A percentile compares a stretch with the other conserved stretches of the same genome.
phyloP scores from a whole-genome alignment of 2,113 vertebrate species.

The Caracal caracal region DNA sequence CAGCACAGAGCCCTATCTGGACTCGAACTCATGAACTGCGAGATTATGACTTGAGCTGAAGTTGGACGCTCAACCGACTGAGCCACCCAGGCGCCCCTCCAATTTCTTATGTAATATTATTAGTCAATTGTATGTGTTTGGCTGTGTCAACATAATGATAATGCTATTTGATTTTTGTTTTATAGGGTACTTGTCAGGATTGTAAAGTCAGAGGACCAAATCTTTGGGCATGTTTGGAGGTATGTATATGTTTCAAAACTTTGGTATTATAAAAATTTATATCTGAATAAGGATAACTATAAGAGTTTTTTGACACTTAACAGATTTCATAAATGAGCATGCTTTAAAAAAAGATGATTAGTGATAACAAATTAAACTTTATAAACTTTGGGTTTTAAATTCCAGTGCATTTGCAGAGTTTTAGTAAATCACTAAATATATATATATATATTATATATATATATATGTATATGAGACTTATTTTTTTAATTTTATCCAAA shows the following conservation, averaged over 20 bases:
- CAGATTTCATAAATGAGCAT: conserved; percentile 20
- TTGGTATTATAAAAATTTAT: conserved; percentile 15
- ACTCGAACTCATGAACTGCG: no score
- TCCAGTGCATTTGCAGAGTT: neutral
- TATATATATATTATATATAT: no score
- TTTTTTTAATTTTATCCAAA: no score
- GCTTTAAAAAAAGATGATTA: conserved; percentile 19
- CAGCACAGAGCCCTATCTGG: no score
- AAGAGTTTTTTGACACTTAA: neutral
- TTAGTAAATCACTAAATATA: neutral
- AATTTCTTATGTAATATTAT: neutral
- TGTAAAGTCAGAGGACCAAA: conserved; percentile 98
- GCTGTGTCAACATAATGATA: neutral
- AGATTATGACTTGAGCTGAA: no score
- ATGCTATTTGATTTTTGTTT: conserved; percentile 48
- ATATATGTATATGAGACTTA: no score
- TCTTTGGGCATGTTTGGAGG: conserved; percentile 98
- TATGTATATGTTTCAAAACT: conserved; percentile 74
- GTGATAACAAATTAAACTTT: conserved; percentile 3
- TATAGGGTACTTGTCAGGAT: conserved; percentile 96
- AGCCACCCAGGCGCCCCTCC: no score
- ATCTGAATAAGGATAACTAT: neutral
- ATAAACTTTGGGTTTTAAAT: neutral
- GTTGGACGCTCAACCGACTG: no score
- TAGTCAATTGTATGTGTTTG: conserved; percentile 35